A percentile compares a stretch with the other conserved stretches of the same genome.
Conservation (phyloP, 2,888 invertebrate species). For the Seira ritae region DNA sequence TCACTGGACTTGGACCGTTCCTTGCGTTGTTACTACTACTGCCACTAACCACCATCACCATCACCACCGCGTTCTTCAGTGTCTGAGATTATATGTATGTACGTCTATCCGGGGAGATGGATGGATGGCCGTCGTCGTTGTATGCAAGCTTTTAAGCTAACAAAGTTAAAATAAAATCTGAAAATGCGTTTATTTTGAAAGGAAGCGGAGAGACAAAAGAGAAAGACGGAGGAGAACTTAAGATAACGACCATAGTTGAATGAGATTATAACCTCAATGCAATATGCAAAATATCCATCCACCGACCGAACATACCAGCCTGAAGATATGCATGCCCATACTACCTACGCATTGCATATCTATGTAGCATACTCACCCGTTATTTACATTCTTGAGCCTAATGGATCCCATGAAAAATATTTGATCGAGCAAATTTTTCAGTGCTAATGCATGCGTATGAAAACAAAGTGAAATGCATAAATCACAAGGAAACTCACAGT, state of each 20-base stretch:
- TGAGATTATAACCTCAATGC: background rate
- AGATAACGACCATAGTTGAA: background rate
- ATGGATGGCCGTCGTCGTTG: no score
- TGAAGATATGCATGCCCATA: no score
- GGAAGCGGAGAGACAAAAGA: background rate
- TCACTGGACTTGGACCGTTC: background rate
- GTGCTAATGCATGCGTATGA: constrained; percentile 1
- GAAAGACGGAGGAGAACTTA: background rate
- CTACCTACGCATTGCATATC: background rate
- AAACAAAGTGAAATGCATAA: constrained; percentile 7
- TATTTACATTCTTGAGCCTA: background rate
- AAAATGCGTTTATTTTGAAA: background rate
- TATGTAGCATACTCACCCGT: background rate
- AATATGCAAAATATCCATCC: no score
- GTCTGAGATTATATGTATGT: background rate
- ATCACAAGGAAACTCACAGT: background rate
- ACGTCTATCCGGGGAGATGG: no score
- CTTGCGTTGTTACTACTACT: no score
- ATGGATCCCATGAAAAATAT: constrained; percentile 1
- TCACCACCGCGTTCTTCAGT: no score
- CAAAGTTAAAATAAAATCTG: background rate
- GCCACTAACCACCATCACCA: no score
- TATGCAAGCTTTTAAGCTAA: background rate
- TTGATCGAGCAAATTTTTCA: constrained; percentile 1
- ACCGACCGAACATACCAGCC: no score